Evolutionary conservation across 2,113 vertebrate species (phyloP).

Genomic region (Phalacrocorax pelagicus): DNA sequence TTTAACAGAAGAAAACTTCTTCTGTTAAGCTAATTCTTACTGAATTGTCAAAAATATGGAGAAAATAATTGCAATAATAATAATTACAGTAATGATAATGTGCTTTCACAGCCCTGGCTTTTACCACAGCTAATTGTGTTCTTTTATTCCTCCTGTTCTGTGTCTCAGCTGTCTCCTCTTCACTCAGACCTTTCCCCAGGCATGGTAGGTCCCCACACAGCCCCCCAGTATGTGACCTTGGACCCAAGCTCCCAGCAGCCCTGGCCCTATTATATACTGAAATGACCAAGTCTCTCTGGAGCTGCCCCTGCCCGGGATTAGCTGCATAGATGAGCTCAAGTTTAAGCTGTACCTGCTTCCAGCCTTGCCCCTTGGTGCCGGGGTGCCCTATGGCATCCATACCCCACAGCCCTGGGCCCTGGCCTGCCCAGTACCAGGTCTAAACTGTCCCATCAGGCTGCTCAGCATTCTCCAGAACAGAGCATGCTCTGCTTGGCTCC

Average conservation of each 20-base stretch:
- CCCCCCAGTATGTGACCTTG: no score
- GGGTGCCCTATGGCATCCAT: neutral
- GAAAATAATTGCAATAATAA: neutral
- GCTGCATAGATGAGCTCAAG: accelerated
- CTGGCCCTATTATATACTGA: no score
- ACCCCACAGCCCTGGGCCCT: neutral
- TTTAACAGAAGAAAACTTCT: neutral
- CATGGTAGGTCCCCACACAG: neutral
- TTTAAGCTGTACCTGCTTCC: neutral
- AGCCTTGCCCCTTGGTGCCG: neutral
- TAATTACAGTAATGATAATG: neutral
- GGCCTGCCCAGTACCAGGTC: neutral
- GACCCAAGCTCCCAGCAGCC: neutral
- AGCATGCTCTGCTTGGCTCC: accelerated
- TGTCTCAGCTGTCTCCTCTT: neutral
- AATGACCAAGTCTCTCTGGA: neutral
- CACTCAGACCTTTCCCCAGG: neutral
- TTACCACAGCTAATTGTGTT: neutral
- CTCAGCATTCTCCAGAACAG: accelerated
- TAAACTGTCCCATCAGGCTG: neutral
- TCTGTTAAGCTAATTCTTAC: neutral
- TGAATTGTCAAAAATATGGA: neutral
- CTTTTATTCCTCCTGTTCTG: neutral
- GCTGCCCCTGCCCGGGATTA: neutral
- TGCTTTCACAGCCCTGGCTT: neutral